Evolutionary conservation across 2,888 invertebrate genomes (phyloP), one percentile per base, ranked within the genome.

Genomic region (Elysia crispata): DNA sequence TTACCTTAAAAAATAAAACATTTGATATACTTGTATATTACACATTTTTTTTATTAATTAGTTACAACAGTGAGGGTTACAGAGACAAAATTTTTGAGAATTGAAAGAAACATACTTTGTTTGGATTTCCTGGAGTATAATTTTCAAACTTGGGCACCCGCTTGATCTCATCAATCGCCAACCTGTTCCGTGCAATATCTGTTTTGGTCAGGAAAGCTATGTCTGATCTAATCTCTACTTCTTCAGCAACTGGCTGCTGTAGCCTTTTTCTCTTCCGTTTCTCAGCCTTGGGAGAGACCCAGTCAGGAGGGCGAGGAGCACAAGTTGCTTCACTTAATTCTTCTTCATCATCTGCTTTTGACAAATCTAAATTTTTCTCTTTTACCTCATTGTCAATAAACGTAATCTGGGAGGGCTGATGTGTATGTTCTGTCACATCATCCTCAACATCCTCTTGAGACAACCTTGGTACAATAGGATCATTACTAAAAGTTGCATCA

Each of bases 141-240:
- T 88, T 86, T 49, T 85, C 85, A 85, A 91, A 91, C 64, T 86
- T 83, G 13, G 87, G 86, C 31, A 90, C 62, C 31, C 85, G 73
- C 75, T 81, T 85, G 23, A 91, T 88, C 50, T 90, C 87, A 0
- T 88, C 87, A 23, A 80, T 8, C 15, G 85, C 85, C 0, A 90
- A 84, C 82, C 87, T 86, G 74, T 88, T 86, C 54, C 81, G 81
- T 20, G 76, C 77, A 25, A 91, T 89, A 8, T 83, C 85, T 11
- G 87, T 85, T 74, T 85, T 83, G 13, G 88, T 85, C 66, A 90
- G 67, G 1, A 60, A 41, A 31, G 30, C 41, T 15, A 80, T 18
- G 5, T 72, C 72, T 60, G 62, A 74, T 20, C 72, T 62, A 1
- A 57, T 54, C 25, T 8, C 33, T 3, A 41, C 57, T 11, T 60